Evolutionary conservation across 2,888 invertebrate genomes (phyloP).

Genomic region (Lasioglossum calceatum): DNA sequence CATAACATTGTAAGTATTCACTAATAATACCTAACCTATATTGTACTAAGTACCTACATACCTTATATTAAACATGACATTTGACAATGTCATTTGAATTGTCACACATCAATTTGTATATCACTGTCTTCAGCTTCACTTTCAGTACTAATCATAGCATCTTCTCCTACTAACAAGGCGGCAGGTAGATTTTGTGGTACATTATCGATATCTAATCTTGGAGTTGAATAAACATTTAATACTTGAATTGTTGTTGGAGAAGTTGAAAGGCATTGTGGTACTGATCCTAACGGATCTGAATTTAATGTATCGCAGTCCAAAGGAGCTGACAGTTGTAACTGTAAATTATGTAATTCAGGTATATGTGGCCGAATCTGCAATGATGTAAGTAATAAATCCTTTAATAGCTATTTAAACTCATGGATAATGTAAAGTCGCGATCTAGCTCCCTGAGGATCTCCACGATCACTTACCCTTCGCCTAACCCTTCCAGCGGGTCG

Average conservation of each 20-base stretch:
- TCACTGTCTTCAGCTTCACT: constrained; percentile 84
- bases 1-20: neutral
- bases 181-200: constrained; percentile 84
- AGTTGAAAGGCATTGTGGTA: constrained; percentile 81
- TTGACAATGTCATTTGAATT: constrained; percentile 65
- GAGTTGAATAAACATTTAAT: constrained; percentile 83
- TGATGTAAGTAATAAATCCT: constrained; percentile 30
- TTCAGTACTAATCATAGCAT: constrained; percentile 83
- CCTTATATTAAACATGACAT: constrained; percentile 44
- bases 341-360: constrained; percentile 88
- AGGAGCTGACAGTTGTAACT: constrained; percentile 84
- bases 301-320: constrained; percentile 79
- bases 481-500: too few relatives aligned
- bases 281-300: constrained; percentile 80
- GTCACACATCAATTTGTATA: constrained; percentile 84
- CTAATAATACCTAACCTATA: neutral
- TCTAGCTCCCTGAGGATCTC: too few relatives aligned
- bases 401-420: neutral
- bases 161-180: constrained; percentile 83
- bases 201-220: constrained; percentile 82
- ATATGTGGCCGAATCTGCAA: constrained; percentile 88
- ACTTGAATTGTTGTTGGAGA: constrained; percentile 83
- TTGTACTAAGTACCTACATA: constrained; percentile 24
- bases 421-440: too few relatives aligned
- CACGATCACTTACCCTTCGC: too few relatives aligned